Conservation (phyloP, 1,140 invertebrate species). For the Drosophila navojoa region DNA sequence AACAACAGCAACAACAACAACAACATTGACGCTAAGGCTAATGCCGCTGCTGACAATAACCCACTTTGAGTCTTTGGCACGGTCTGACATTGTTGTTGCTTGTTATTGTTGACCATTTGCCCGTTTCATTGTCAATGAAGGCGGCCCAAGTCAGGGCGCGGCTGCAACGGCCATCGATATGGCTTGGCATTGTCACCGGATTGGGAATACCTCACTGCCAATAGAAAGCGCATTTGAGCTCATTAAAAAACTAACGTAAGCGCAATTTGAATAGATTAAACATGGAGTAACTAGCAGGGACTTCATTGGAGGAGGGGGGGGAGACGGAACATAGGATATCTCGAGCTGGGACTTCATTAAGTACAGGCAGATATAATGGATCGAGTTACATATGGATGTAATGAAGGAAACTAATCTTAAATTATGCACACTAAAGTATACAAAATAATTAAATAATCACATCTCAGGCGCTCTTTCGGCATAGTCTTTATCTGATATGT, state of each 20-base stretch:
- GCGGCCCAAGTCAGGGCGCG: constrained; percentile 16
- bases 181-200: constrained; percentile 40
- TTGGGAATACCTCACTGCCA: constrained; percentile 18
- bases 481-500: too few relatives aligned
- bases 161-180: constrained; percentile 33
- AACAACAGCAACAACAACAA: constrained; percentile 13
- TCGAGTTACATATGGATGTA: too few relatives aligned
- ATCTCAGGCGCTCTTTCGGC: too few relatives aligned
- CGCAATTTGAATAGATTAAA: too few relatives aligned
- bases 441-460: too few relatives aligned
- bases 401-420: too few relatives aligned
- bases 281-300: too few relatives aligned
- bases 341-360: too few relatives aligned
- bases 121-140: constrained; percentile 43
- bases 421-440: too few relatives aligned
- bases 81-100: not conserved
- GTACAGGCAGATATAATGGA: too few relatives aligned
- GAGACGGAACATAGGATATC: too few relatives aligned
- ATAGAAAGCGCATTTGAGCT: not conserved
- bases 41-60: constrained; percentile 45
- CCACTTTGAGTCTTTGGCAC: constrained; percentile 5
- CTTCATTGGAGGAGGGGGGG: too few relatives aligned
- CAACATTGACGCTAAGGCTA: constrained; percentile 12
- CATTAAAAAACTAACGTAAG: not conserved
- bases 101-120: constrained; percentile 26